Evolutionary conservation across 2,888 invertebrate genomes (phyloP), one percentile per base, ranked within the genome.

Genomic region (Aleiodes leptofemur): DNA sequence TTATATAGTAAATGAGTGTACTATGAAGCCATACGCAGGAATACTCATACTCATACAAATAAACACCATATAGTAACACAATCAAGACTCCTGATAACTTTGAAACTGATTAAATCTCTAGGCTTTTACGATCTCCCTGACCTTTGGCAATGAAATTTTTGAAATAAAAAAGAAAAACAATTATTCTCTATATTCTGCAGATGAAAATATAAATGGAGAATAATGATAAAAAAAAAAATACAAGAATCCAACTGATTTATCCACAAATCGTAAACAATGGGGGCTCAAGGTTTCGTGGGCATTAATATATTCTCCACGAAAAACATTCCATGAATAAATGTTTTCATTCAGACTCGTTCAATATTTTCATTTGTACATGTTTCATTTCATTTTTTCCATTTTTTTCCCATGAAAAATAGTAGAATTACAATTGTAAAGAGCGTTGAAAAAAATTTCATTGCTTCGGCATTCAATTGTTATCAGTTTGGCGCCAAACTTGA

Each of bases 261-360:
- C 16, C 3, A 43, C 64, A 43, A 64, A 14, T 64, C 43, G 48
- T 64, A 64, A 64, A 64, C 64, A 64, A 64, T 23, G 23, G 14
- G 14, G 16, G 16, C 64, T 48, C 64, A 64, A 64, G 64, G 48
- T 9, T 43, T 16, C 43, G n/a, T 38, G 29, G 13, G 43, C 16
- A 64, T 64, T 64, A 64, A 64, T 64, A 64, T 64, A 64, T 64
- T 64, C 61, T 38, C 34, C 38, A 38, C 23, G 64, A 43, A 64
- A 34, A 64, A 64, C 64, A 64, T 64, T 64, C 64, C 48, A 11
- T 14, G 64, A 64, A 64, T 64, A 43, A 64, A 64, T 64, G 23
- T 64, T 48, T 64, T 43, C 48, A 14, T 64, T 48, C 64, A 34
- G 6, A 59, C 29, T 31, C 29, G 3, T 43, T 61, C 43, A 38